Percentiles rank a stretch among this genome's conserved stretches.
These are phyloP conservation scores for Epistrophe eligans DNA, from an alignment of 2,888 invertebrate species.

Conservation along the genomic window DNA sequence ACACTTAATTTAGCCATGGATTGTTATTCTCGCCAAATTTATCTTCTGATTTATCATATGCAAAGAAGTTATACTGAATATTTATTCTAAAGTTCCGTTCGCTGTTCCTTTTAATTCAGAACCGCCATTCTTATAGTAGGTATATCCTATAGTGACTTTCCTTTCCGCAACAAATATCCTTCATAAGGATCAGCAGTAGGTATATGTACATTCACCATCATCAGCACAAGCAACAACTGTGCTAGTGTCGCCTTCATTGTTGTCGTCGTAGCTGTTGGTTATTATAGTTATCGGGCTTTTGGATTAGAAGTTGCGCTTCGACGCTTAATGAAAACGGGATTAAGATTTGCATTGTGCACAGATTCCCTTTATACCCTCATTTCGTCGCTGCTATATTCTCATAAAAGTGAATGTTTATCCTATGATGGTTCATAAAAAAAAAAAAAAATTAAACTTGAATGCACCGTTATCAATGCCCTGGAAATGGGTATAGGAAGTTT, in stretches of 20 bases:
- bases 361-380: slow-evolving; percentile 47
- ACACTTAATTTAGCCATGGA: slow-evolving; percentile 22
- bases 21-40: slow-evolving; percentile 46
- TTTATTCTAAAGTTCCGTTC: slow-evolving; percentile 22
- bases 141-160: slow-evolving; percentile 26
- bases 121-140: neutral
- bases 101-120: neutral
- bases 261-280: neutral
- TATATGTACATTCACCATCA: neutral
- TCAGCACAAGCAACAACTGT: neutral
- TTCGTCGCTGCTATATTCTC: slow-evolving; percentile 37
- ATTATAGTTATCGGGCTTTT: slow-evolving; percentile 13
- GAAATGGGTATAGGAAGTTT: neutral
- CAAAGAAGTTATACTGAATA: slow-evolving; percentile 63
- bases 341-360: slow-evolving; percentile 63
- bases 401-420: slow-evolving; percentile 66
- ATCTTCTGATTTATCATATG: slow-evolving; percentile 68
- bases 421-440: slow-evolving; percentile 39
- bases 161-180: slow-evolving; percentile 60
- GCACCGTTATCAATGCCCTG: slow-evolving; percentile 55
- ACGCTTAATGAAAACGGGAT: slow-evolving; percentile 70
- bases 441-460: slow-evolving; percentile 45
- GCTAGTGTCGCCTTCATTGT: neutral
- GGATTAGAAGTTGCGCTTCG: slow-evolving; percentile 65
- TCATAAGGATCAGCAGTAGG: slow-evolving; percentile 40